Evolutionary conservation across 64 coral and sea anemone genomes (phyloP).

Genomic region (Anthopleura sola): DNA sequence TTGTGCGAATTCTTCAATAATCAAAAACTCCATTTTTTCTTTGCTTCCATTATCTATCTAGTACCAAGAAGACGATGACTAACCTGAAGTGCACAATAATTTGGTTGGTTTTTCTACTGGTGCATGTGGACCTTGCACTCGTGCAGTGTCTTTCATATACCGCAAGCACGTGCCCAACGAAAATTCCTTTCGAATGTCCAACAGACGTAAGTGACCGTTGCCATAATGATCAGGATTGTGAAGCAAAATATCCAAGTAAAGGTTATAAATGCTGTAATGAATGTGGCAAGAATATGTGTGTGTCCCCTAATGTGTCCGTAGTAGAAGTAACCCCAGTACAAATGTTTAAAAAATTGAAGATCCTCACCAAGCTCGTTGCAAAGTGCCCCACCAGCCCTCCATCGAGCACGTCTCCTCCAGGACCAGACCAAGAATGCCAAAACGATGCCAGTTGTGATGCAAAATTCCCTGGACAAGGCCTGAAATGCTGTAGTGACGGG

Average conservation of each 20-base stretch:
- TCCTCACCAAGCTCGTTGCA: neutral
- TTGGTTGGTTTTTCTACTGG: neutral
- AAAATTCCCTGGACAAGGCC: neutral
- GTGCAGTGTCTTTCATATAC: too few species aligned
- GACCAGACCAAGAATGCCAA: constrained; percentile 23
- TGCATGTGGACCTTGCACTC: neutral
- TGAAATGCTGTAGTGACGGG: constrained; percentile 18
- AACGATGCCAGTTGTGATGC: neutral
- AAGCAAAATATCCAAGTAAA: neutral
- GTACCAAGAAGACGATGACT: too few species aligned
- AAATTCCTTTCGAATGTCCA: neutral
- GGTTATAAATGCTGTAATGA: neutral
- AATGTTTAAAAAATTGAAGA: too few species aligned
- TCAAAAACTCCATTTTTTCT: too few species aligned
- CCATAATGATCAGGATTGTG: neutral
- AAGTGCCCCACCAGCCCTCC: constrained; percentile 1
- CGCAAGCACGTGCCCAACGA: too few species aligned
- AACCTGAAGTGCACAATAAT: neutral
- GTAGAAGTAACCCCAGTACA: too few species aligned
- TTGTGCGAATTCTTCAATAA: too few species aligned
- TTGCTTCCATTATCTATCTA: too few species aligned
- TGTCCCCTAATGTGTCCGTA: neutral
- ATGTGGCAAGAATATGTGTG: neutral
- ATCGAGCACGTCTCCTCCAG: neutral
- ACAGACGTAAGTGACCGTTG: neutral